Base-by-base conservation (phyloP, 2,113 vertebrate genomes). In the Peucedramus taeniatus region DNA sequence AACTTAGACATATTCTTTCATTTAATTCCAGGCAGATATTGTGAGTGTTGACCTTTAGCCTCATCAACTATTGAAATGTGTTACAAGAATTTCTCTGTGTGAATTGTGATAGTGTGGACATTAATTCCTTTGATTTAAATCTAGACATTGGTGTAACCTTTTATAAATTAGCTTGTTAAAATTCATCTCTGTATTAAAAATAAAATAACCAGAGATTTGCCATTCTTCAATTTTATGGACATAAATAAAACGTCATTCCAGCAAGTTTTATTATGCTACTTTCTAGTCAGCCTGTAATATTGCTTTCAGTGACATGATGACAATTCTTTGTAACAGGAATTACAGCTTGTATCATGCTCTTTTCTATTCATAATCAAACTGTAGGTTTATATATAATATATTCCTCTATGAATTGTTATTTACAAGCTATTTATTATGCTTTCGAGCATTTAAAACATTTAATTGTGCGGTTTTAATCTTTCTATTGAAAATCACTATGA, bases 81-180 rank as follows among this genome's bases (percentile, higher is more conserved):
- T 89, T 89, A 33, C 28, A 70, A 49, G 50, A 83, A 83, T 94
- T 83, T 94, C 60, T 84, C 26, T 76, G 47, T 90, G 30, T 63
- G 72, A 95, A 83, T 37, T 90, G 17, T 66, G 59, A n/a, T 53
- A 83, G 42, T 69, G 75, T 37, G 90, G 79, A 82, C 54, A 69
- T 57, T 61, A 82, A 90, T 92, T 94, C 66, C 28, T 95, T 51
- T 65, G 33, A 95, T 94, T 96, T 94, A 94, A 96, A 93, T 57
- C 64, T 93, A 79, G 54, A 79, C 50, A 68, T 94, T 77, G 40
- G 40, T 87, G 80, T 81, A 94, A 95, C 81, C 93, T 95, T 93
- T 89, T 85, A 80, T 60, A 93, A 96, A 95, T 96, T 42, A 86
- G 20, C 87, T 75, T 81, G 65, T 96, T 96, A 96, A 97, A 96